Percentiles rank a stretch among this genome's conserved stretches.
Evolutionary conservation across 2,797 vertebrate species (phyloP).

Genomic region (Alosa sapidissima): DNA sequence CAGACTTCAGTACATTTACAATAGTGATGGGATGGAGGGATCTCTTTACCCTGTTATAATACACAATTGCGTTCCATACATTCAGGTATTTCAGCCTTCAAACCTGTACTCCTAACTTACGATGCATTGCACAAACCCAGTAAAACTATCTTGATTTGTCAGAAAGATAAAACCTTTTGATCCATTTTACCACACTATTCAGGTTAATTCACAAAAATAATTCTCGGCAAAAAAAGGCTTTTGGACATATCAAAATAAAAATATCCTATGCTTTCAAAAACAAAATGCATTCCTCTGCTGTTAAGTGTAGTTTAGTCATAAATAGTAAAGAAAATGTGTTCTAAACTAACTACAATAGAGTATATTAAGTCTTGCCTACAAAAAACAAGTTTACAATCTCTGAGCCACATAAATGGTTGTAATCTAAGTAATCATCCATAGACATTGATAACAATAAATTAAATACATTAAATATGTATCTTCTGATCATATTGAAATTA

Average conservation of each 20-base stretch:
- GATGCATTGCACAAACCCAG: conserved; percentile 64
- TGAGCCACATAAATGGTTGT: conserved; percentile 44
- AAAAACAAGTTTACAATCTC: conserved; percentile 46
- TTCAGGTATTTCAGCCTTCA: conserved; percentile 53
- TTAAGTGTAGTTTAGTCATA: conserved; percentile 44
- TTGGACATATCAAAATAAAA: conserved; percentile 70
- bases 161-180: conserved; percentile 58
- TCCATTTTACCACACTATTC: conserved; percentile 59
- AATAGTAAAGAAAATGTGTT: conserved; percentile 52
- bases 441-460: conserved; percentile 49
- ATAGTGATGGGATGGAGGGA: conserved; percentile 22
- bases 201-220: conserved; percentile 71
- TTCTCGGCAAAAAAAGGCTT: conserved; percentile 67
- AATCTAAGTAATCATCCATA: conserved; percentile 48
- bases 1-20: conserved; percentile 46
- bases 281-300: conserved; percentile 47
- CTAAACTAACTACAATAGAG: conserved; percentile 33
- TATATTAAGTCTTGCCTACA: conserved; percentile 45
- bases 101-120: conserved; percentile 30
- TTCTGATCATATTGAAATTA: conserved; percentile 22
- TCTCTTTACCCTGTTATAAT: conserved; percentile 37
- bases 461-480: conserved; percentile 44
- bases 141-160: conserved; percentile 56
- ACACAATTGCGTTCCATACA: conserved; percentile 54
- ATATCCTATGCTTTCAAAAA: conserved; percentile 62